Conservation (phyloP, 2,888 invertebrate species). For the Eristalinus sepulchralis region DNA sequence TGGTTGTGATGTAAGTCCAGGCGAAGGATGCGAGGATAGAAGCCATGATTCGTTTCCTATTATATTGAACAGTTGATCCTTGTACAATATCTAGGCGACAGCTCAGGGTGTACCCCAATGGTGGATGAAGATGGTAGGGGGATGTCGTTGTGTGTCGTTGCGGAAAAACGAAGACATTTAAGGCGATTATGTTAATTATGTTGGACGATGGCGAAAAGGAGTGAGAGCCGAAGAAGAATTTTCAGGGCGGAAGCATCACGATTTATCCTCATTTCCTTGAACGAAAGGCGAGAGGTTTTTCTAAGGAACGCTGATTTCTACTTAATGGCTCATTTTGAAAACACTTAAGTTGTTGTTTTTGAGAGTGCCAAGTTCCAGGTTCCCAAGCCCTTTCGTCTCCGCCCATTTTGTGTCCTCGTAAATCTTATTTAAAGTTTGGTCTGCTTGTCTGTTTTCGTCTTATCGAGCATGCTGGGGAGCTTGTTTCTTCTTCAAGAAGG, state of each 20-base stretch:
- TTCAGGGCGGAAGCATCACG: not conserved
- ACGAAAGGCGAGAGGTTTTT: constrained; percentile 11
- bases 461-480: constrained; percentile 3
- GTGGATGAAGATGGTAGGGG: not conserved
- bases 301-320: constrained; percentile 31
- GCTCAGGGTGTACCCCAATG: not conserved
- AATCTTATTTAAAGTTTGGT: constrained; percentile 59
- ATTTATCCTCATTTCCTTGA: constrained; percentile 16
- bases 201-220: constrained; percentile 16
- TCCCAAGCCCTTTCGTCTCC: not conserved
- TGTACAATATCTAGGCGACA: not conserved
- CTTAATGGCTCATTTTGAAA: constrained; percentile 50
- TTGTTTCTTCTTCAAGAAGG: constrained; percentile 11
- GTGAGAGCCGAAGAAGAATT: not conserved
- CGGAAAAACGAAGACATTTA: constrained; percentile 53
- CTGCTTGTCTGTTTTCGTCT: constrained; percentile 31
- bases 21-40: not conserved
- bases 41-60: constrained; percentile 47
- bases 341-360: constrained; percentile 56
- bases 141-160: not conserved
- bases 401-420: constrained; percentile 41
- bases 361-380: not conserved
- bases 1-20: not conserved
- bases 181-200: constrained; percentile 70
- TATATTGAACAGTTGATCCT: constrained; percentile 64